Percentiles rank a stretch among this genome's conserved stretches.
These are phyloP conservation scores for Strigamia crassipes DNA, from an alignment of 2,888 invertebrate species.

Conservation along the genomic window DNA sequence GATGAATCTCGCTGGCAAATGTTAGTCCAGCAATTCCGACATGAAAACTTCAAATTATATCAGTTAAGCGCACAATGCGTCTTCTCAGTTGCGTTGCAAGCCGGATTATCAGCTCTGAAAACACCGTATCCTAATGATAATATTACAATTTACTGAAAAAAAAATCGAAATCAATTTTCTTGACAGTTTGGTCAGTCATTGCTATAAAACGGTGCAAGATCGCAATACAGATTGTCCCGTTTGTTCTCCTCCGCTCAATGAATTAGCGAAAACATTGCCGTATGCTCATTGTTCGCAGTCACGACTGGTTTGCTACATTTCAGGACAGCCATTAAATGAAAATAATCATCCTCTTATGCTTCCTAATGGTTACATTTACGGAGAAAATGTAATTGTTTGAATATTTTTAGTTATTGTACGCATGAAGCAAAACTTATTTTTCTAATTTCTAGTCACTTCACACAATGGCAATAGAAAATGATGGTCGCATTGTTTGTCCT, in stretches of 20 bases:
- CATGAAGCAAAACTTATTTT: background rate
- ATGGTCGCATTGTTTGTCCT: conserved; percentile 90
- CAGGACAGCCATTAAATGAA: conserved; percentile 90
- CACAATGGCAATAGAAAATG: conserved; percentile 87
- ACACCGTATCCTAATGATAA: conserved; percentile 67
- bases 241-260: conserved; percentile 84
- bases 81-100: conserved; percentile 88
- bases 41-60: conserved; percentile 91
- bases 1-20: conserved; percentile 77
- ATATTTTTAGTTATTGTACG: background rate
- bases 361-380: conserved; percentile 97
- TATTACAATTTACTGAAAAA: conserved; percentile 13
- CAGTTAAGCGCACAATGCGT: conserved; percentile 90
- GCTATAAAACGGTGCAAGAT: conserved; percentile 62
- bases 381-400: conserved; percentile 72
- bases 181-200: conserved; percentile 52
- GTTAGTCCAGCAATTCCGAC: conserved; percentile 86
- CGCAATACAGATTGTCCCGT: conserved; percentile 86
- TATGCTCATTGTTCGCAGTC: conserved; percentile 94
- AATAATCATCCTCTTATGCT: conserved; percentile 98
- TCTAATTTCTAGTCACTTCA: conserved; percentile 75
- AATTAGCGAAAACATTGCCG: conserved; percentile 83
- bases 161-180: conserved; percentile 1
- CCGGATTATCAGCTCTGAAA: conserved; percentile 92
- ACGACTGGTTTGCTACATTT: conserved; percentile 86